A percentile compares a stretch with the other conserved stretches of the same genome.
phyloP scores from a whole-genome alignment of 2,888 invertebrate species.

The Dexiosoma caninum region DNA sequence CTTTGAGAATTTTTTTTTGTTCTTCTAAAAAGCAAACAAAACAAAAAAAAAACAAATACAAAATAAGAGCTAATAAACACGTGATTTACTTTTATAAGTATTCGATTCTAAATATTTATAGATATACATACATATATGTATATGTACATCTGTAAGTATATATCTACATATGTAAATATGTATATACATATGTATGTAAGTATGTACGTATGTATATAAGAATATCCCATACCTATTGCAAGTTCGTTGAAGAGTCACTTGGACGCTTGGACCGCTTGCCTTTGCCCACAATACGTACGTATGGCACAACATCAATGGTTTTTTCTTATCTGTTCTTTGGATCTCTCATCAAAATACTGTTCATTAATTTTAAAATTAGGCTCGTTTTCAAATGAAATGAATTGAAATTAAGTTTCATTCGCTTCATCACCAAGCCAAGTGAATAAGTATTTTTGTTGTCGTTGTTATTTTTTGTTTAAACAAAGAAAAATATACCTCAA shows the following conservation, averaged over 20 bases:
- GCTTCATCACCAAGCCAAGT: slow-evolving; percentile 19
- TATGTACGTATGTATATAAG: no score
- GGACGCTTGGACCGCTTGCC: neutral
- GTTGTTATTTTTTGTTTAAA: no score
- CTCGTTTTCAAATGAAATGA: slow-evolving; percentile 69
- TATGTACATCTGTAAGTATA: slow-evolving; percentile 68
- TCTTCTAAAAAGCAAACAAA: slow-evolving; percentile 40
- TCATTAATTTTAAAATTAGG: slow-evolving; percentile 77
- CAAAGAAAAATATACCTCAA: slow-evolving; percentile 58
- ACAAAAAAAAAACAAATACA: slow-evolving; percentile 43
- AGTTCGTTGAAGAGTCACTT: neutral
- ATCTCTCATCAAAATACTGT: slow-evolving; percentile 76
- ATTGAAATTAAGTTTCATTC: slow-evolving; percentile 45
- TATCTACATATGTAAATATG: slow-evolving; percentile 2
- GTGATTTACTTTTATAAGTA: slow-evolving; percentile 70
- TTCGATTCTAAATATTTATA: slow-evolving; percentile 13
- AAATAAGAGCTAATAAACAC: slow-evolving; percentile 75
- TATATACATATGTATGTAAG: neutral
- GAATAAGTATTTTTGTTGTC: neutral
- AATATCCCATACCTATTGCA: slow-evolving; percentile 20
- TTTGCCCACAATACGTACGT: slow-evolving; percentile 15
- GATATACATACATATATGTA: neutral
- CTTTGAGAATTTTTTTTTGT: slow-evolving; percentile 36
- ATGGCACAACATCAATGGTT: slow-evolving; percentile 60
- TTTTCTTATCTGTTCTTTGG: slow-evolving; percentile 69